Conservation (phyloP, 2,797 vertebrate species). For the Leucoraja ocellata region DNA sequence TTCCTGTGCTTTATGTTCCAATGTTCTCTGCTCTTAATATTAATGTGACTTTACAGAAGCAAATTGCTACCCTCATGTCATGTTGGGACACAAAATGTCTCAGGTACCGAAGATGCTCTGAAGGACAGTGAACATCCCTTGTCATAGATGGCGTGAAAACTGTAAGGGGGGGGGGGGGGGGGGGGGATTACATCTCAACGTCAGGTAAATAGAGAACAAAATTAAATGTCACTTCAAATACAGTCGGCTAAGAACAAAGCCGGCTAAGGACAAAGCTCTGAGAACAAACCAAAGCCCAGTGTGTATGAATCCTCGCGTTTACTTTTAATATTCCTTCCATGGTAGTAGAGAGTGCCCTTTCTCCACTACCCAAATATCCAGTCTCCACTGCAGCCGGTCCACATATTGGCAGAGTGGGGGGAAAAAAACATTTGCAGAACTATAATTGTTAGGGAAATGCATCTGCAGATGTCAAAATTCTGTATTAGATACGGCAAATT, state of each 20-base stretch:
- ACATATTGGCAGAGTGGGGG: no score
- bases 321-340: background rate
- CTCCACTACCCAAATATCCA: no score
- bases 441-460: background rate
- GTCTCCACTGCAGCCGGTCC: no score
- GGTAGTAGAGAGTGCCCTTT: background rate
- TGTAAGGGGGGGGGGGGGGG: no score
- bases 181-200: background rate
- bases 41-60: background rate
- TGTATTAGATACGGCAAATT: background rate
- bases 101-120: background rate
- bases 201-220: background rate
- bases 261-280: background rate
- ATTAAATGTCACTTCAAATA: conserved; percentile 22
- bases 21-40: background rate
- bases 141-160: no score
- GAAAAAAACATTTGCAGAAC: background rate
- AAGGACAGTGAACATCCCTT: background rate
- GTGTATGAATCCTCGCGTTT: background rate
- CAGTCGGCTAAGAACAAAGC: background rate
- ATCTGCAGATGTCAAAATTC: background rate
- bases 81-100: background rate
- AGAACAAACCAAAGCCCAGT: background rate
- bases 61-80: background rate
- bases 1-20: no score